Evolutionary conservation across 2,113 vertebrate genomes (phyloP), one percentile per base, ranked within the genome.

Genomic region (Sphyrna mokarran): DNA sequence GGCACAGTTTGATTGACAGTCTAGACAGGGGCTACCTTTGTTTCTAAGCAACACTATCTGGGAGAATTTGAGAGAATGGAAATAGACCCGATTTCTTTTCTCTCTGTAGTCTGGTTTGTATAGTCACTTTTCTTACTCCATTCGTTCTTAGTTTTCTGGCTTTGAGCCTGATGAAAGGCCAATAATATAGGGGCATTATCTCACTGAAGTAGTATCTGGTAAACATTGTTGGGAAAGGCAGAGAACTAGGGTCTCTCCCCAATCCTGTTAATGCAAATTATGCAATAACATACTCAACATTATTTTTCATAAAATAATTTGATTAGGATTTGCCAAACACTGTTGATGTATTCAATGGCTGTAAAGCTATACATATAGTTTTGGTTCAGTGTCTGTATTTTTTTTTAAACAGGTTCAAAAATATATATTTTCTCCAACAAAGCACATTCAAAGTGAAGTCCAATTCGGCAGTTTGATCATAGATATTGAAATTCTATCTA

Each of bases 1-100:
- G 91, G 91, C 63, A 94, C 63, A 43, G 63, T 70, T 94, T 69
- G 91, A 94, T 94, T 94, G 91, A 66, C 66, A 94, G 91, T 70
- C 91, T 69, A 94, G 91, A 94, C 91, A 94, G 91, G 37, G n/a
- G 63, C 91, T 20, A n/a, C n/a, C 37, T 69, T 69, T 69, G 63
- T 94, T 94, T 94, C 91, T n/a, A 68, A 37, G 91, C 91, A 94
- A 94, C 61, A 43, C 37, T 69, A 68, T 94, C 66, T 37, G 33
- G 90, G n/a, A 94, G 66, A 94, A 94, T 94, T 94, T 94, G 91
- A 94, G 20, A 94, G n/a, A 94, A 94, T 94, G 40, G 33, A 94
- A 94, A 69, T 43, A 33, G 37, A 70, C 91, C 58, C n/a, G 8
- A 33, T 93, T 68, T 93, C 66, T 94, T 94, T 94, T 63, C 91